These are phyloP conservation scores for Beaufortia kweichowensis DNA, from an alignment of 2,113 vertebrate genomes.

Conservation along the genomic window DNA sequence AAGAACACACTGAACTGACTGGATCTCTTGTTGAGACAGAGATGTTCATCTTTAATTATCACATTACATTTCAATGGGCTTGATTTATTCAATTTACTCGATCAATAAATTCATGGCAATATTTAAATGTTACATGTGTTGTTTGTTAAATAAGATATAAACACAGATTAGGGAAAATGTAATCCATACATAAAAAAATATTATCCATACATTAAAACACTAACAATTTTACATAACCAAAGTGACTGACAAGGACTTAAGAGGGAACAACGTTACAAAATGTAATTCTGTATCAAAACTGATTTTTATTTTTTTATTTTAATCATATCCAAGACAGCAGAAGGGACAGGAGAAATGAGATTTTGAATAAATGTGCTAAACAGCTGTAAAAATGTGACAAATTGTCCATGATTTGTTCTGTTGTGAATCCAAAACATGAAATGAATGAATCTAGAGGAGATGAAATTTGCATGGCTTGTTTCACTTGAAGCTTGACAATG, in stretches of 20 bases:
- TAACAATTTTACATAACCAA: no score
- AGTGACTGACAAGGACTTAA: no score
- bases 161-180: no score
- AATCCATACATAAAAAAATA: no score
- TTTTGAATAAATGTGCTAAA: not conserved
- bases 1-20: not conserved
- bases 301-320: no score
- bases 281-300: no score
- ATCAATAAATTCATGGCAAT: not conserved
- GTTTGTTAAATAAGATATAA: not conserved
- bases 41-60: no score
- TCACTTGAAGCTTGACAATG: constrained; percentile 66
- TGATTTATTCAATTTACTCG: not conserved
- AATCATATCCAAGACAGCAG: not conserved
- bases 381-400: not conserved
- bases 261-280: no score
- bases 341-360: not conserved
- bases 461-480: constrained; percentile 71
- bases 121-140: not conserved
- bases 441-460: constrained; percentile 67
- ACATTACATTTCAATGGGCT: not conserved
- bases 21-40: not conserved
- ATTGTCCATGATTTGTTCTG: not conserved
- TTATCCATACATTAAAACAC: no score
- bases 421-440: constrained; percentile 30